Evolutionary conservation across 2,797 vertebrate genomes (phyloP), one percentile per base, ranked within the genome.

Genomic region (Loris lydekkerianus): DNA sequence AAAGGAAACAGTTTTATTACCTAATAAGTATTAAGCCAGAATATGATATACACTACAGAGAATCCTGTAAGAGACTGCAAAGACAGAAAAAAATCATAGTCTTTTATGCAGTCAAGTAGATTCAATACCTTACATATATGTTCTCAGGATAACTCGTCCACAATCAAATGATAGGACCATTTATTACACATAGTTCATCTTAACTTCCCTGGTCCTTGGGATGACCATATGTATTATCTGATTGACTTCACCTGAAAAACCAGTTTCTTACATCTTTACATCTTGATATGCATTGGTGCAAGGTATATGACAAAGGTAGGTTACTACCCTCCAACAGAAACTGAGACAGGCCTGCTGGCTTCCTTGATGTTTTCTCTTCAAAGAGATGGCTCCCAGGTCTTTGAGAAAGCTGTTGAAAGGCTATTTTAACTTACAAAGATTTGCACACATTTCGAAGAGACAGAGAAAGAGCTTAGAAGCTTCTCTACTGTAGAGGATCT

Each of bases 401-500:
- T 49, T 63, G 25, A 84, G 40, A 80, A 96, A 94, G 49, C 20
- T 65, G 17, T 11, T 77, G 25, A 95, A 43, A 70, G 23, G 20
- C 58, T 86, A 81, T 29, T 25, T 85, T 67, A 60, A 17, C 31
- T 77, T 77, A 58, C 37, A 83, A 85, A 5, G 29, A 89, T 85
- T 56, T 63, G 27, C 4, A 21, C 37, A 73, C 31, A 25, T 88
- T 72, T 63, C 72, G 89, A 70, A 73, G 70, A 63, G 40, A 56
- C 27, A 83, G 5, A 95, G 15, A 84, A 94, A n/a, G 14, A 95
- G 82, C 31, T 49, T 65, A 70, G 18, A 86, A 63, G 34, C 85
- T 88, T 87, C 46, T 58, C 25, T 73, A 70, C 69, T 15, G 7
- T 63, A 82, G 90, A 37, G 73, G 40, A 37, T 69, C 14, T 88